Evolutionary conservation across 1,140 invertebrate species (phyloP).

Genomic region (Neotoxoptera formosana): DNA sequence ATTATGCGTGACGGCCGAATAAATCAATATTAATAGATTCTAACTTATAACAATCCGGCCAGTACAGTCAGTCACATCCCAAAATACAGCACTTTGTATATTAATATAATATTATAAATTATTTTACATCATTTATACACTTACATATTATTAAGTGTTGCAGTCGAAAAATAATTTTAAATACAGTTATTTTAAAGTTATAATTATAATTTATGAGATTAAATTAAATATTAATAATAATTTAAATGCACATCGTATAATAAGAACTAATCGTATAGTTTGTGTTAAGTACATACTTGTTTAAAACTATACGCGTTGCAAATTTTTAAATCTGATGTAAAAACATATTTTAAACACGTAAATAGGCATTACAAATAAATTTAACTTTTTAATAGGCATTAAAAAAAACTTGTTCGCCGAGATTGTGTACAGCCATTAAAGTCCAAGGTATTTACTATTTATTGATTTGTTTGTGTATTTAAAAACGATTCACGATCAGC

Average conservation of each 20-base stretch:
- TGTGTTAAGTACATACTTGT: background rate
- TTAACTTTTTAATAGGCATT: background rate
- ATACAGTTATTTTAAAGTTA: background rate
- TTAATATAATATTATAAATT: background rate
- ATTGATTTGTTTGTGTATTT: background rate
- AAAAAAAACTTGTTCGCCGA: slow-evolving; percentile 20
- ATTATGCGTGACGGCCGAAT: background rate
- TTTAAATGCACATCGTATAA: background rate
- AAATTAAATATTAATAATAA: background rate
- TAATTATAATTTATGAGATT: background rate
- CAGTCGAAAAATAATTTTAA: background rate
- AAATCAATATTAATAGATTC: background rate
- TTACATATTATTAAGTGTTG: background rate
- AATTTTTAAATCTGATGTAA: background rate
- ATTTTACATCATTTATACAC: background rate
- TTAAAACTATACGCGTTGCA: background rate
- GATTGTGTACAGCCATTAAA: background rate
- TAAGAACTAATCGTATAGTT: background rate
- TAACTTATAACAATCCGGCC: background rate
- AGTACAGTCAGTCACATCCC: background rate
- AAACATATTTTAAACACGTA: background rate
- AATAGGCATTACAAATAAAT: background rate
- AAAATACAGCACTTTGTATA: background rate
- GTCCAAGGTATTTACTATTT: background rate
- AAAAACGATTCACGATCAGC: background rate